Evolutionary conservation across 1,140 invertebrate species (phyloP).

Genomic region (Hyposmocoma kahamanoa): DNA sequence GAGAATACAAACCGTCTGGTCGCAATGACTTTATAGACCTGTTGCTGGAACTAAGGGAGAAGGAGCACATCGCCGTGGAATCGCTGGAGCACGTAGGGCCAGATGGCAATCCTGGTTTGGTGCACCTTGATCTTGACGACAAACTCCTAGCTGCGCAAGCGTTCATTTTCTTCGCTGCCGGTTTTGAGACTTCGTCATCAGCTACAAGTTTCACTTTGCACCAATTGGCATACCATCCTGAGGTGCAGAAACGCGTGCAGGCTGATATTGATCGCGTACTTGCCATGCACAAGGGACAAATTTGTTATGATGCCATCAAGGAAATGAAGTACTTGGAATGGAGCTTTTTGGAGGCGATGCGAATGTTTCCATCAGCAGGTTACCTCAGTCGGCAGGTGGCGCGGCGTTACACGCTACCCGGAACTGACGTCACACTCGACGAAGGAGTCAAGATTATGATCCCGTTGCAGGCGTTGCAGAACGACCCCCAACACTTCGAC

Average conservation of each 20-base stretch:
- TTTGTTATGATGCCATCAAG: neutral
- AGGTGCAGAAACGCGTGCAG: neutral
- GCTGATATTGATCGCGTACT: neutral
- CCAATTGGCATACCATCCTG: neutral
- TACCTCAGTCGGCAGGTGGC: neutral
- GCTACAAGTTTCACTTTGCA: neutral
- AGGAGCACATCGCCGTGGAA: neutral
- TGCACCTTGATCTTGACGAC: neutral
- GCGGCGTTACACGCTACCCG: slow-evolving; percentile 8
- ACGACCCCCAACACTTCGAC: slow-evolving; percentile 71
- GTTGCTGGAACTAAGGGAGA: neutral
- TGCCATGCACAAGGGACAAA: neutral
- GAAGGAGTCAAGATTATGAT: slow-evolving; percentile 30
- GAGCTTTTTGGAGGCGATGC: neutral
- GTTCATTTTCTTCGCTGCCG: slow-evolving; percentile 1
- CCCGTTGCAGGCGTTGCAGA: slow-evolving; percentile 57
- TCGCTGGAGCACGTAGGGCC: neutral
- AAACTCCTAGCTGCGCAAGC: neutral
- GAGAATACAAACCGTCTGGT: neutral
- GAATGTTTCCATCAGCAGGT: neutral
- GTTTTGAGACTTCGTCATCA: slow-evolving; percentile 3
- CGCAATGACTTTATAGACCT: neutral
- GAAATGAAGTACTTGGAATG: slow-evolving; percentile 4
- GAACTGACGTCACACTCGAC: slow-evolving; percentile 30
- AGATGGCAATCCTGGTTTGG: neutral